phyloP scores from a whole-genome alignment of 2,888 invertebrate genomes.

The Periphyllus acericola region DNA sequence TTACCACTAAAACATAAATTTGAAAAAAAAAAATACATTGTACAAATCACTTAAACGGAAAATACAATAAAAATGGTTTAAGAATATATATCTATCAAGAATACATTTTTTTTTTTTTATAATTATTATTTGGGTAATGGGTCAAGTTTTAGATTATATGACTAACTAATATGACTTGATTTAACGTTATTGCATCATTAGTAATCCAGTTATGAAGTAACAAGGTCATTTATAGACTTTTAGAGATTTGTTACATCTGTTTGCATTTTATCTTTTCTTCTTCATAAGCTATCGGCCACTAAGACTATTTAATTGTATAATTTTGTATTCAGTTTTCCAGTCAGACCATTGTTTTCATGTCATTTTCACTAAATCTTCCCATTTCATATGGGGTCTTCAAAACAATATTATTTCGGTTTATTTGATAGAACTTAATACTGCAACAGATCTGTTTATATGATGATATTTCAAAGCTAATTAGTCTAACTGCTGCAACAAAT shows the following conservation, averaged over 20 bases:
- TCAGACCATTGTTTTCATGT: too few relatives aligned
- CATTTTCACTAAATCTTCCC: too few relatives aligned
- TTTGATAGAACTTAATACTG: too few relatives aligned
- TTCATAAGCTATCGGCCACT: too few relatives aligned
- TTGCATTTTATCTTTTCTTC: too few relatives aligned
- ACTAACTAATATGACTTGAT: background rate
- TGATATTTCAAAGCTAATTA: too few relatives aligned
- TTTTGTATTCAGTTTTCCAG: too few relatives aligned
- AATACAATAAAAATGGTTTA: background rate
- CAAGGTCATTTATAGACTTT: background rate
- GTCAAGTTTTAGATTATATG: background rate
- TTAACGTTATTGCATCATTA: conserved; percentile 21
- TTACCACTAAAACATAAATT: conserved; percentile 50
- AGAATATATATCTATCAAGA: background rate
- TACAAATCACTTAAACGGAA: background rate
- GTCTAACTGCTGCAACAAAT: too few relatives aligned
- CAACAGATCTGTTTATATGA: too few relatives aligned
- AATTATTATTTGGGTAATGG: background rate
- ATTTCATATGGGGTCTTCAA: too few relatives aligned
- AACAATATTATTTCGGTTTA: too few relatives aligned
- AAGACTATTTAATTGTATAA: too few relatives aligned
- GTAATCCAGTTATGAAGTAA: background rate
- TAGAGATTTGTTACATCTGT: background rate
- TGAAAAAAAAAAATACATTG: conserved; percentile 10
- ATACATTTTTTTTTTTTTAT: background rate